A percentile compares a stretch with the other conserved stretches of the same genome.
Conservation (phyloP, 2,888 invertebrate genomes). For the Empis livida region DNA sequence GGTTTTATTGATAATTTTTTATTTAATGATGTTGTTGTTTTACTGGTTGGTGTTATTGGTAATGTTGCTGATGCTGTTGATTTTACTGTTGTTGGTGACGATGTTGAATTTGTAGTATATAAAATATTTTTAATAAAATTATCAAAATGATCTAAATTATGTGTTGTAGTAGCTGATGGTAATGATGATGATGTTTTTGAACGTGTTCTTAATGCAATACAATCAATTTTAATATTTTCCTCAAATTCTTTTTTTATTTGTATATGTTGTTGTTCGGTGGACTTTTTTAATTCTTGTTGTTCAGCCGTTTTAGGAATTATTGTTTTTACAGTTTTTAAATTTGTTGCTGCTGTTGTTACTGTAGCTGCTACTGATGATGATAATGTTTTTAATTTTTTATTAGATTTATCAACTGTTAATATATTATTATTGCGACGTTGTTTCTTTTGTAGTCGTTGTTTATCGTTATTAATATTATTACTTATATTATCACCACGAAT, state of each 20-base stretch:
- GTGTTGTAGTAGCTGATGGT: not conserved
- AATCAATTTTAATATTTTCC: slow-evolving; percentile 18
- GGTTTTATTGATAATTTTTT: slow-evolving; percentile 14
- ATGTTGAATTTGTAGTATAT: not conserved
- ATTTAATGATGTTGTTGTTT: slow-evolving; percentile 8
- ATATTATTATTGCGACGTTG: too few species aligned
- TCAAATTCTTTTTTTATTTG: not conserved
- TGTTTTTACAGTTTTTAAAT: slow-evolving; percentile 4
- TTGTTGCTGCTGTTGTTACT: slow-evolving; percentile 9
- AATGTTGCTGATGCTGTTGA: slow-evolving; percentile 5
- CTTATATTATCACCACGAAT: too few species aligned
- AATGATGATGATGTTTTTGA: slow-evolving; percentile 27
- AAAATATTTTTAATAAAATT: too few species aligned
- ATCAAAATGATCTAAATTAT: not conserved
- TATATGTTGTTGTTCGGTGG: slow-evolving; percentile 1
- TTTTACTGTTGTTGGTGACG: not conserved
- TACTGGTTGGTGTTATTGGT: slow-evolving; percentile 6
- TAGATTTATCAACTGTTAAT: too few species aligned
- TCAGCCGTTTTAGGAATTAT: too few species aligned
- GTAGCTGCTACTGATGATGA: slow-evolving; percentile 3
- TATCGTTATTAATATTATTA: too few species aligned
- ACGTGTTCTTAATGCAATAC: slow-evolving; percentile 32
- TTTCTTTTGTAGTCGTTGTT: too few species aligned
- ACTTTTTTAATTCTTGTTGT: slow-evolving; percentile 4
- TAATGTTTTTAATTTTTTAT: not conserved